A percentile compares a stretch with the other conserved stretches of the same genome.
These are phyloP conservation scores for Oryzias melastigma DNA, from an alignment of 2,113 vertebrate genomes.

Conservation along the genomic window DNA sequence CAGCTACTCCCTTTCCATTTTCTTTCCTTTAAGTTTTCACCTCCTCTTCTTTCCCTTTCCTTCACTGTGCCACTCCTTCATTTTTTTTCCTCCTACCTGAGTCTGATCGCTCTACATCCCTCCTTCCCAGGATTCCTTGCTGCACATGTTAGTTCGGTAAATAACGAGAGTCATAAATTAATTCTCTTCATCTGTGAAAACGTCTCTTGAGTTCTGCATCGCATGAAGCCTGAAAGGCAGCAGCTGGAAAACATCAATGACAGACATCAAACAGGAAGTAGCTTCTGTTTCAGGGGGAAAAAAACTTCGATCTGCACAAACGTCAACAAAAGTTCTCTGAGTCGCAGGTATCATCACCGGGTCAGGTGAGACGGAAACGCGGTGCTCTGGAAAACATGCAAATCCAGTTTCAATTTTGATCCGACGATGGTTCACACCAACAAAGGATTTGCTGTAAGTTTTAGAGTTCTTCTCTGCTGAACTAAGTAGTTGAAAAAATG, in stretches of 20 bases:
- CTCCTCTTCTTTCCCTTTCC: neutral
- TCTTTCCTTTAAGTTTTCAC: conserved; percentile 4
- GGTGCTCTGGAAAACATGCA: neutral
- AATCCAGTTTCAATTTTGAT: neutral
- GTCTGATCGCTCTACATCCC: no score
- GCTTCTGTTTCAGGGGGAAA: neutral
- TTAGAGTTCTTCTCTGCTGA: neutral
- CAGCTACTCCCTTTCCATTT: neutral
- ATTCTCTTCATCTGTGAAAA: conserved; percentile 1
- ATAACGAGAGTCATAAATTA: no score
- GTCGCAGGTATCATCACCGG: neutral
- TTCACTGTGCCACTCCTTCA: neutral
- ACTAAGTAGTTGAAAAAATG: no score
- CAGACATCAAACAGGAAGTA: neutral
- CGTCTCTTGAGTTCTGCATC: neutral
- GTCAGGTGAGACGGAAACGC: neutral
- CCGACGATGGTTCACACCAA: neutral
- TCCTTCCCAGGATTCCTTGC: no score
- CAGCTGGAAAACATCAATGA: no score
- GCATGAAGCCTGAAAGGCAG: neutral
- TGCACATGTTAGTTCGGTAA: no score
- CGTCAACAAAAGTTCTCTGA: neutral
- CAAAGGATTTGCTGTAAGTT: neutral
- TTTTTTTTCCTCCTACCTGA: neutral
- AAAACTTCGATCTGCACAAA: neutral